Percentiles rank a stretch among this genome's conserved stretches.
Conservation (phyloP, 2,888 invertebrate species). For the Zaprionus bogoriensis region DNA sequence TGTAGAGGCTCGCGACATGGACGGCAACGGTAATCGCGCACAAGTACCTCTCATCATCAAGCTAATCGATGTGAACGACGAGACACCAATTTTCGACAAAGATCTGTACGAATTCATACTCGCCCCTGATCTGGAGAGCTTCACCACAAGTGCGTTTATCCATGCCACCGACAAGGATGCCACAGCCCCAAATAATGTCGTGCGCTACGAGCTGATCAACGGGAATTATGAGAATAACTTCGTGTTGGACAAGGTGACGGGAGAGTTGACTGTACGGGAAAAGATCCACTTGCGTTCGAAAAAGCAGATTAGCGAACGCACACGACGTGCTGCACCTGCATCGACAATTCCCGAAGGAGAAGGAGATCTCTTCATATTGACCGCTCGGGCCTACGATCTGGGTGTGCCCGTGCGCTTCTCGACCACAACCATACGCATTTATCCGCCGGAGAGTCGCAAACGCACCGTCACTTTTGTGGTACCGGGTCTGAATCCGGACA, state of each 20-base stretch:
- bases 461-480: conserved; percentile 92
- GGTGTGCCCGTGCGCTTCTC: conserved; percentile 91
- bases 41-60: conserved; percentile 89
- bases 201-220: conserved; percentile 91
- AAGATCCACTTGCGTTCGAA: conserved; percentile 80
- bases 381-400: conserved; percentile 91
- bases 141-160: conserved; percentile 90
- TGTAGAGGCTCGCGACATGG: conserved; percentile 94
- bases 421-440: conserved; percentile 89
- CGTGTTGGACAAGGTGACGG: conserved; percentile 89
- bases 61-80: conserved; percentile 92
- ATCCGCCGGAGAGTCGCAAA: conserved; percentile 90
- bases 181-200: conserved; percentile 92
- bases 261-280: conserved; percentile 87
- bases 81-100: conserved; percentile 92
- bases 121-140: conserved; percentile 88
- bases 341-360: conserved; percentile 27
- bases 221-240: conserved; percentile 91
- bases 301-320: conserved; percentile 72
- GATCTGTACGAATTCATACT: conserved; percentile 91
- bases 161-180: conserved; percentile 93
- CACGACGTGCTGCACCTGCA: conserved; percentile 35
- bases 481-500: conserved; percentile 90
- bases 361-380: conserved; percentile 85
- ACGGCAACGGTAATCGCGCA: conserved; percentile 90